phyloP scores from a whole-genome alignment of 2,113 vertebrate genomes.

The Illadopsis cleaveri region DNA sequence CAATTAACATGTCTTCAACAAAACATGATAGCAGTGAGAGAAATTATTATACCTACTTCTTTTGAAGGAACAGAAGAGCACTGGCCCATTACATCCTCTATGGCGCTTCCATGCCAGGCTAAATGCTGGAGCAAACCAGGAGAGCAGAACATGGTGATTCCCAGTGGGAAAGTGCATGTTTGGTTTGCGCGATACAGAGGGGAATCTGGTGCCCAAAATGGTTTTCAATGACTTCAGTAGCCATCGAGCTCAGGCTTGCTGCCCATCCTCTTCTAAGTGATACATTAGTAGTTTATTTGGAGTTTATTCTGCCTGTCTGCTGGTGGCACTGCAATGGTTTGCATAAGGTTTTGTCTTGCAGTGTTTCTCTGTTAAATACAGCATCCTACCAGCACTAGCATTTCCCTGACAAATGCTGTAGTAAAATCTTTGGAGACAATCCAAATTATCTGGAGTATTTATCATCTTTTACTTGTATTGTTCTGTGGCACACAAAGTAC shows the following conservation, averaged over 20 bases:
- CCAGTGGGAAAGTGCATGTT: fast-evolving
- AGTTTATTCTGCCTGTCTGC: neutral
- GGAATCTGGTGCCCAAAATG: neutral
- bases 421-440: neutral
- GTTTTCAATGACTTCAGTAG: neutral
- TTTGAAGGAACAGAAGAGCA: neutral
- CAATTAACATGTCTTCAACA: neutral
- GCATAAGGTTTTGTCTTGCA: neutral
- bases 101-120: neutral
- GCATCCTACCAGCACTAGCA: neutral
- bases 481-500: neutral
- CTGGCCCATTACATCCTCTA: fast-evolving
- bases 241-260: neutral
- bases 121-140: neutral
- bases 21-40: neutral
- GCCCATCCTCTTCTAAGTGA: neutral
- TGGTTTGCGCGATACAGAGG: neutral
- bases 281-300: neutral
- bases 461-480: neutral
- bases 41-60: neutral
- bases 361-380: neutral
- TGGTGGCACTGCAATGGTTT: neutral
- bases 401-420: neutral
- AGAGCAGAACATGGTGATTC: neutral
- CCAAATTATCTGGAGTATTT: neutral